Evolutionary conservation across 1,140 invertebrate genomes (phyloP), one percentile per base, ranked within the genome.

Genomic region (Oppia nitens): DNA sequence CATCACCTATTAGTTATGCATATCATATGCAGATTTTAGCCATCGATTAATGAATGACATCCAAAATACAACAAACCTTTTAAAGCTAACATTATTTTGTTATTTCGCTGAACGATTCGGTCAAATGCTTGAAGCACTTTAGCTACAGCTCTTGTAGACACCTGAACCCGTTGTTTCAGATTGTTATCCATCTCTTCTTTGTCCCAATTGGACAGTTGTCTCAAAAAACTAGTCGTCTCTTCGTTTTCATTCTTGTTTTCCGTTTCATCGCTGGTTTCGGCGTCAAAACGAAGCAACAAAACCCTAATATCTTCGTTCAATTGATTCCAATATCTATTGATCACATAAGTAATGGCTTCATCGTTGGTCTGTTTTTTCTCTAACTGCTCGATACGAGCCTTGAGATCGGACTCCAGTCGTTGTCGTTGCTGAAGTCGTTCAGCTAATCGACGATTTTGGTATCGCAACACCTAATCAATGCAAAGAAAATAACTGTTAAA

Each of bases 311-410:
- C 93, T 77, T 98, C 93, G 77, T 98, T 93, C 14, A 94, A 75
- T 69, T 92, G 84, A 76, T 92, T 98, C 93, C 93, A 98, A 72
- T 97, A 96, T 61, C 93, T 78, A 76, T 98, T 98, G 9, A 98
- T 90, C 60, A 96, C 91, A 77, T 93, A 95, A 11, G 97, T 74
- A 14, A 97, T 92, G 63, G 91, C 90, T 79, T 98, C 94, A 74
- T 97, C 93, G 72, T 94, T 91, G 47, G 89, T 90, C 71, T 97
- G 93, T 54, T 93, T 75, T 71, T 95, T 95, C 70, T 98, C 92
- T 63, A 98, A 74, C 72, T 97, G 91, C 72, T 97, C 92, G 65
- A 98, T 96, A 63, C 93, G 76, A 62, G 89, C 84, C 48, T 88
- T 75, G 21, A 97, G 73, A 68, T 97, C 92, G 47, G 83, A 80